These are phyloP conservation scores for Nyctibius bracteatus DNA, from an alignment of 2,113 vertebrate species.

Conservation along the genomic window DNA sequence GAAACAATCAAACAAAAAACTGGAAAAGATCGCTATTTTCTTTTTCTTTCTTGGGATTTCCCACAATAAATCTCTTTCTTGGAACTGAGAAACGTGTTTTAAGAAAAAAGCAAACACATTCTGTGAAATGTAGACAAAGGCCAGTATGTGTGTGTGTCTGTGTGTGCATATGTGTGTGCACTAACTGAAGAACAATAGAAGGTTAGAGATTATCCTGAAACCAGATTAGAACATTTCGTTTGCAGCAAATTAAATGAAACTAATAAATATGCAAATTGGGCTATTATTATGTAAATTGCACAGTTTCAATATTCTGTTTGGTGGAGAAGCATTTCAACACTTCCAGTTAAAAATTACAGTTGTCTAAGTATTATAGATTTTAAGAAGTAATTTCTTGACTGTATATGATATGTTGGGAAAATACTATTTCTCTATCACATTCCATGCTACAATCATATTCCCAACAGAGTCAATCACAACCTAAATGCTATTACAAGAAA, in stretches of 20 bases:
- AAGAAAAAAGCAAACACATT: not conserved
- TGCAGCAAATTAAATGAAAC: not conserved
- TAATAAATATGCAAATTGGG: conserved; percentile 34
- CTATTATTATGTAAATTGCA: conserved; percentile 22
- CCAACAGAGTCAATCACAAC: not conserved
- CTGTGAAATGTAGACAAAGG: not conserved
- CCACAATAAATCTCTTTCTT: not conserved
- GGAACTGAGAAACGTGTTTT: not conserved
- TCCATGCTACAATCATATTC: not conserved
- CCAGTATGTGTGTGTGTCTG: not conserved
- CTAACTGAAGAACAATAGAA: not conserved
- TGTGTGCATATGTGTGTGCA: not conserved
- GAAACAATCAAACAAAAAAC: not conserved
- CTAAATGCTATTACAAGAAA: not conserved
- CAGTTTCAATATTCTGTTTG: not conserved
- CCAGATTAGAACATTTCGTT: conserved; percentile 7
- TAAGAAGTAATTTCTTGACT: not conserved
- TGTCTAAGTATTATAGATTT: not conserved
- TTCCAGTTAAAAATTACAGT: conserved; percentile 1
- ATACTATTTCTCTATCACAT: not conserved
- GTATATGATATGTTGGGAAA: not conserved
- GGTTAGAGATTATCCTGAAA: conserved; percentile 14
- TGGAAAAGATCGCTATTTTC: not conserved
- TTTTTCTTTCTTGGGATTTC: not conserved
- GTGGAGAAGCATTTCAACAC: not conserved